These are phyloP conservation scores for Ceratosolen solmsi DNA, from an alignment of 1,140 invertebrate species.

Conservation along the genomic window DNA sequence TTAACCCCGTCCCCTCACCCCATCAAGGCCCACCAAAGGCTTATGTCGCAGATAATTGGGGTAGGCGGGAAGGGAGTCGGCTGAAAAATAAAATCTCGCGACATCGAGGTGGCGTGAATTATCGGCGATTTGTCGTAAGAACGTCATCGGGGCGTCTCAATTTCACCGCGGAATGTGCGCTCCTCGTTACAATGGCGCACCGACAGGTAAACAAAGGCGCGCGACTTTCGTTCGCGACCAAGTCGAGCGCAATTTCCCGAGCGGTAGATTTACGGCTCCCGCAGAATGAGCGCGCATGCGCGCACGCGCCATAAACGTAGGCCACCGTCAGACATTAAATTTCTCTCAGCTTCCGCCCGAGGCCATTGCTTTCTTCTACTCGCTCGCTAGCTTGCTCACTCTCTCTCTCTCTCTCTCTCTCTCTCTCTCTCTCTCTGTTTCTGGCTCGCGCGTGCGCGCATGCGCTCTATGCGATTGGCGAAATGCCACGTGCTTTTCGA, in stretches of 20 bases:
- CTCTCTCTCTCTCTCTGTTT: neutral
- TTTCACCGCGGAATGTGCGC: neutral
- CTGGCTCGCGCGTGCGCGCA: no score
- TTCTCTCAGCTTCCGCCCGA: neutral
- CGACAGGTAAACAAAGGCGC: neutral
- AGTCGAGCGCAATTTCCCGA: constrained; percentile 43
- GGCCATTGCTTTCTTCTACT: no score
- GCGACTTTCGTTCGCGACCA: neutral
- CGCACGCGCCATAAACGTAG: constrained; percentile 1
- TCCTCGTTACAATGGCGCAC: neutral
- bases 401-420: neutral
- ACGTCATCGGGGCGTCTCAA: neutral
- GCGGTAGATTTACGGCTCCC: constrained; percentile 18
- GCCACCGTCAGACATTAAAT: neutral
- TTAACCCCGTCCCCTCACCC: no score
- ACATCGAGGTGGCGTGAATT: neutral
- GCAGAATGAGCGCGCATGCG: neutral
- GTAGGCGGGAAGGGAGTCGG: neutral
- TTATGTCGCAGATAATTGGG: neutral
- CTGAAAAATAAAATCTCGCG: neutral
- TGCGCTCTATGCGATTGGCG: no score
- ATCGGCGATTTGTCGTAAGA: neutral
- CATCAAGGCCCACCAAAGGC: neutral
- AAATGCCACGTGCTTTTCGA: neutral
- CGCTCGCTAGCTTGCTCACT: no score